Base-by-base conservation (phyloP, 2,888 invertebrate genomes). In the Sesamia inferens region DNA sequence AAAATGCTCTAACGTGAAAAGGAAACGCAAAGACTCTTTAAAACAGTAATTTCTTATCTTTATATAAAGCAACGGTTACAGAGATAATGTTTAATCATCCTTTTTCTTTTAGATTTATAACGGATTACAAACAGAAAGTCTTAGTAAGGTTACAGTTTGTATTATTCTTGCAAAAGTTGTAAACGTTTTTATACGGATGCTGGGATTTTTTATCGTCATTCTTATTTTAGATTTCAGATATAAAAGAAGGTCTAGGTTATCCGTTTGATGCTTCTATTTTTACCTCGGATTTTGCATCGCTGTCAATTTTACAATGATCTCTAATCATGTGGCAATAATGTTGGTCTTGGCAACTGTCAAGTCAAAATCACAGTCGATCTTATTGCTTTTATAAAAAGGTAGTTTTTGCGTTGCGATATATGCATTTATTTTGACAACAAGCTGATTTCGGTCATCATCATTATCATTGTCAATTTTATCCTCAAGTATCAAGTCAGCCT, bases 81-180 rank as follows among this genome's bases (percentile, higher is more conserved):
- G 44, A 72, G 67, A 79, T 74, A 82, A 74, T 63, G 62, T 75
- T 73, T 75, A 79, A 82, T 82, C 75, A 75, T 75, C 66, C 51
- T 75, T 82, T 81, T 79, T 65, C 70, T 73, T 59, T 61, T 6
- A 82, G 82, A 75, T 82, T 55, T 48, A 65, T 66, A 75, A 76
- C 79, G 16, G 57, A 68, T 73, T 68, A 58, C 65, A 81, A 31
- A 74, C 74, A 71, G 58, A 70, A 64, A 63, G 55, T 63, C 57
- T 58, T 57, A 55, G 2, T 65, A 62, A 67, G 44, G 66, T 14
- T 24, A 54, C 61, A 66, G 24, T 69, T 74, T 57, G 55, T 63
- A 58, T 76, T 58, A 48, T 63, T 78, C n/a, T 78, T 67, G 42
- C 47, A 68, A 72, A 74, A 47, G 24, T 22, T 74, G 22, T 62